Percentiles rank a stretch among this genome's conserved stretches.
phyloP scores from a whole-genome alignment of 2,113 vertebrate species.

The Phoxinus phoxinus region DNA sequence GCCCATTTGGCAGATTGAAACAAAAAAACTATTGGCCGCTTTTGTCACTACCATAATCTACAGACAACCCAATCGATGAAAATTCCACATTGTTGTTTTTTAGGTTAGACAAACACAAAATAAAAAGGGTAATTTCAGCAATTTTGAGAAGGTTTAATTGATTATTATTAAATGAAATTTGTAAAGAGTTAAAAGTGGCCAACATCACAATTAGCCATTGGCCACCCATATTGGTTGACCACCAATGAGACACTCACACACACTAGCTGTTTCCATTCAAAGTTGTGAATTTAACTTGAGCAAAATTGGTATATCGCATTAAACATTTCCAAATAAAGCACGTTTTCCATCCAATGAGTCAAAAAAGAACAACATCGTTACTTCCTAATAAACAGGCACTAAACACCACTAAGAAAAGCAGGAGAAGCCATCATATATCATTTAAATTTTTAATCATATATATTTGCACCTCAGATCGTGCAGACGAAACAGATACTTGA shows the following conservation, averaged over 20 bases:
- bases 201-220: background rate
- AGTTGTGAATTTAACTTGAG: too few relatives aligned
- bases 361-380: too few relatives aligned
- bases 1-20: background rate
- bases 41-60: background rate
- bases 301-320: too few relatives aligned
- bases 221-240: background rate
- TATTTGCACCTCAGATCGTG: too few relatives aligned
- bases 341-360: too few relatives aligned
- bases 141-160: background rate
- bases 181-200: background rate
- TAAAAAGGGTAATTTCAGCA: background rate
- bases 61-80: background rate
- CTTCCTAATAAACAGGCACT: too few relatives aligned
- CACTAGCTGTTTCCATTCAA: too few relatives aligned
- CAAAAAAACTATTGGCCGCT: background rate
- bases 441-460: too few relatives aligned
- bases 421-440: too few relatives aligned
- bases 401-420: too few relatives aligned
- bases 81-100: background rate
- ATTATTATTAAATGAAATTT: background rate
- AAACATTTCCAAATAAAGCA: too few relatives aligned
- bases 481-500: too few relatives aligned
- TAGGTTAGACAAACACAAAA: background rate
- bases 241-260: background rate